Evolutionary conservation across 2,888 invertebrate species (phyloP).

Genomic region (Nipponacmea schrenckii): DNA sequence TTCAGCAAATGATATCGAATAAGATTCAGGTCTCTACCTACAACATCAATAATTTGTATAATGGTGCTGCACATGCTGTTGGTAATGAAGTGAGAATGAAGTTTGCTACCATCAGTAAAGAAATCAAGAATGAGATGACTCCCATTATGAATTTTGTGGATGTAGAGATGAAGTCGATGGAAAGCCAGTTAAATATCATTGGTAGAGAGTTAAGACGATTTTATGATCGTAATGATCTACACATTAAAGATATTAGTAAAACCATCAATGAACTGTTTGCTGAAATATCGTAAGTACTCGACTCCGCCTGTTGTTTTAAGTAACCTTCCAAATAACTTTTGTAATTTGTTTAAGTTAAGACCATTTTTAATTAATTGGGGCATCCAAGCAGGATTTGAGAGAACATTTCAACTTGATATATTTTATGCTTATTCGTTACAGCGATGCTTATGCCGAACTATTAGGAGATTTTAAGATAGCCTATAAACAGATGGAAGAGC

Average conservation of each 20-base stretch:
- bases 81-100: constrained; percentile 40
- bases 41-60: constrained; percentile 25
- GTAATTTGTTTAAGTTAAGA: too few relatives aligned
- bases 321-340: too few relatives aligned
- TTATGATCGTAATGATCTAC: constrained; percentile 45
- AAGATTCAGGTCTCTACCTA: constrained; percentile 32
- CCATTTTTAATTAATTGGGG: too few relatives aligned
- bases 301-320: too few relatives aligned
- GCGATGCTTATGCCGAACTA: too few relatives aligned
- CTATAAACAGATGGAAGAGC: too few relatives aligned
- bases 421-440: too few relatives aligned
- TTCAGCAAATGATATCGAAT: constrained; percentile 28
- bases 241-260: constrained; percentile 39
- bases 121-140: constrained; percentile 40
- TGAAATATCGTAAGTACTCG: too few relatives aligned
- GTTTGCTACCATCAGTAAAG: constrained; percentile 39
- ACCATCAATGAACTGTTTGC: constrained; percentile 6
- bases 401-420: too few relatives aligned
- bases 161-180: constrained; percentile 29
- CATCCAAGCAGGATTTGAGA: too few relatives aligned
- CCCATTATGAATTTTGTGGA: constrained; percentile 34
- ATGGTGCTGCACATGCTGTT: constrained; percentile 20
- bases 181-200: constrained; percentile 33
- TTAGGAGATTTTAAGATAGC: too few relatives aligned
- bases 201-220: constrained; percentile 39